phyloP scores from a whole-genome alignment of 2,888 invertebrate genomes.

The Apamea epomidion region DNA sequence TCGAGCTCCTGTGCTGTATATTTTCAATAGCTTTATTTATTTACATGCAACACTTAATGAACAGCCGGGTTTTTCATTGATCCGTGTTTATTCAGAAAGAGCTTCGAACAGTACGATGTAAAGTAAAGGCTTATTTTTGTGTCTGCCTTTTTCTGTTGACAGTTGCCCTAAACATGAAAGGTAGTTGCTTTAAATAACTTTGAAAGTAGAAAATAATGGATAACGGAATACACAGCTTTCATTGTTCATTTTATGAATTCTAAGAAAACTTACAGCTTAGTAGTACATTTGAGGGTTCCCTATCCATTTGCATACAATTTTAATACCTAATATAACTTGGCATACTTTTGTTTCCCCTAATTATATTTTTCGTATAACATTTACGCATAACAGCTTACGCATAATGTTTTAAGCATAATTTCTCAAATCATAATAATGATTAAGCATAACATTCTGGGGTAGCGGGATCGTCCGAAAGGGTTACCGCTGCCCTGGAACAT shows the following conservation, averaged over 20 bases:
- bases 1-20: constrained; percentile 21
- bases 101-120: not conserved
- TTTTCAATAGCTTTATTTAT: constrained; percentile 54
- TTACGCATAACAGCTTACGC: too few relatives aligned
- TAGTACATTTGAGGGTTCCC: not conserved
- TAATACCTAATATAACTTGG: too few relatives aligned
- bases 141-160: constrained; percentile 9
- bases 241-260: not conserved
- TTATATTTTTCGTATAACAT: too few relatives aligned
- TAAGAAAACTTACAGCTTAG: not conserved
- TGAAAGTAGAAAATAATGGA: not conserved
- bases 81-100: constrained; percentile 17
- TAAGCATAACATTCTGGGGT: too few relatives aligned
- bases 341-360: too few relatives aligned
- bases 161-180: constrained; percentile 5
- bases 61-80: constrained; percentile 27
- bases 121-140: constrained; percentile 1
- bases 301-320: too few relatives aligned
- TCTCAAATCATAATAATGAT: too few relatives aligned
- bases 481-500: too few relatives aligned
- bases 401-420: too few relatives aligned
- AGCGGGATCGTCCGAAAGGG: too few relatives aligned
- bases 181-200: not conserved
- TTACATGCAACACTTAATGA: constrained; percentile 46
- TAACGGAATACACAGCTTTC: not conserved